A percentile compares a stretch with the other conserved stretches of the same genome.
Evolutionary conservation across 2,888 invertebrate genomes (phyloP).

Genomic region (Willowsia nigromaculata): DNA sequence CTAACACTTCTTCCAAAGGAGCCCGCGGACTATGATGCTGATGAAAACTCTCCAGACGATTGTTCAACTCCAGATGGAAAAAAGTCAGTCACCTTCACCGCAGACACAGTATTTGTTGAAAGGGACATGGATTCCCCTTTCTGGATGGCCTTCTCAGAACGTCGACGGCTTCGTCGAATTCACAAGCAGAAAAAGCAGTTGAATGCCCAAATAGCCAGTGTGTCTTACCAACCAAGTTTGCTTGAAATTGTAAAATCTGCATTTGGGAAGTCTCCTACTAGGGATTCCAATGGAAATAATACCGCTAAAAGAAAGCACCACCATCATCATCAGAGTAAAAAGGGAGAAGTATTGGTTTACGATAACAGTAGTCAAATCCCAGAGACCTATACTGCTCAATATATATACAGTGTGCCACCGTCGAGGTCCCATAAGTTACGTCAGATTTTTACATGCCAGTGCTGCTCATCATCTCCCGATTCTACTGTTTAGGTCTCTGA

Average conservation of each 20-base stretch:
- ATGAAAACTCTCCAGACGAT: not conserved
- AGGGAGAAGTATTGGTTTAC: conserved; percentile 60
- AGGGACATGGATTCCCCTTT: conserved; percentile 73
- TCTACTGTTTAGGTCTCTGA: not conserved
- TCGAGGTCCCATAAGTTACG: conserved; percentile 39
- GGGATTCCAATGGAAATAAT: conserved; percentile 50
- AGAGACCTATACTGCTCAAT: conserved; percentile 54
- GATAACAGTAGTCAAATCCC: conserved; percentile 64
- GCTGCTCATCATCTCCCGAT: conserved; percentile 27
- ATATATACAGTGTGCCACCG: conserved; percentile 27
- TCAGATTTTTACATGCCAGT: conserved; percentile 60
- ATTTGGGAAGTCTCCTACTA: not conserved
- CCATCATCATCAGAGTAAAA: not conserved
- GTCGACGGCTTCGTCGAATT: conserved; percentile 52
- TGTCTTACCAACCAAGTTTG: conserved; percentile 56
- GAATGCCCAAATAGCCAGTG: conserved; percentile 54
- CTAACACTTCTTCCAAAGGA: conserved; percentile 18
- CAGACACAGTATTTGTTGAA: conserved; percentile 74
- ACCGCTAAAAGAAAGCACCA: not conserved
- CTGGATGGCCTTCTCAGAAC: conserved; percentile 70
- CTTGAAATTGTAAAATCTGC: conserved; percentile 55
- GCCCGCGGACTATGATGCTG: conserved; percentile 59
- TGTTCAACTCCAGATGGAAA: not conserved
- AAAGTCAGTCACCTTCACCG: conserved; percentile 71
- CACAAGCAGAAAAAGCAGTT: conserved; percentile 55